These are phyloP conservation scores for Anomalospiza imberbis DNA, from an alignment of 2,797 vertebrate species.

Conservation along the genomic window DNA sequence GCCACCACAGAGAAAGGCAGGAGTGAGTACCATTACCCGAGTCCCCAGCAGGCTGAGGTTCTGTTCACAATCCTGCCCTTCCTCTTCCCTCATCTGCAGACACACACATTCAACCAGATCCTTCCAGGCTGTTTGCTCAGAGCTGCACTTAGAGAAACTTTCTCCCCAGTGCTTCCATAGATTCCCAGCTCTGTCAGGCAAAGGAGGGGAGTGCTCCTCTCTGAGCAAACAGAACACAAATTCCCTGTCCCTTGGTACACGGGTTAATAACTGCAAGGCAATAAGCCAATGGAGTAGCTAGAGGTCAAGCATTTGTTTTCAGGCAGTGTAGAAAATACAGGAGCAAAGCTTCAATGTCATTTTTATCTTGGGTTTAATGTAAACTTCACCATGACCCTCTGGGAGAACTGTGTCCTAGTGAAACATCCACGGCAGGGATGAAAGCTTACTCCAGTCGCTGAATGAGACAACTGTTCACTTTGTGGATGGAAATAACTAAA, in stretches of 20 bases:
- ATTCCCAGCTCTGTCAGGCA: background rate
- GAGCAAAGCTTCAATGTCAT: slow-evolving; percentile 48
- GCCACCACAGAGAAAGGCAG: background rate
- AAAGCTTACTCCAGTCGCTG: background rate
- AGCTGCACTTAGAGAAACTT: background rate
- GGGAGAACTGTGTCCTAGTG: slow-evolving; percentile 15
- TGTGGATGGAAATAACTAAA: background rate
- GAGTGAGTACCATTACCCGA: background rate
- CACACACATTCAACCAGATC: background rate
- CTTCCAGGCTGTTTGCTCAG: background rate
- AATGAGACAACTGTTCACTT: background rate
- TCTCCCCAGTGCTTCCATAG: background rate
- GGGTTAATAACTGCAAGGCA: slow-evolving; percentile 31
- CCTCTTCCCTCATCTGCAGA: background rate
- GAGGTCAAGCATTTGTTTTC: slow-evolving; percentile 36
- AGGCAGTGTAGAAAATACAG: slow-evolving; percentile 1
- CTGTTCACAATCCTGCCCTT: background rate
- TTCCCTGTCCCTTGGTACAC: background rate
- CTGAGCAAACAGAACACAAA: slow-evolving; percentile 14
- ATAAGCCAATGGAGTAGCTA: background rate
- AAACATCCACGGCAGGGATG: background rate
- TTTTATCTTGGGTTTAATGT: slow-evolving; percentile 53
- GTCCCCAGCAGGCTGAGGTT: background rate
- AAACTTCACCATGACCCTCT: slow-evolving; percentile 34
- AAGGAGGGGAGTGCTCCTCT: background rate